phyloP scores from a whole-genome alignment of 1,140 invertebrate species.

The Coenobita brevimanus region DNA sequence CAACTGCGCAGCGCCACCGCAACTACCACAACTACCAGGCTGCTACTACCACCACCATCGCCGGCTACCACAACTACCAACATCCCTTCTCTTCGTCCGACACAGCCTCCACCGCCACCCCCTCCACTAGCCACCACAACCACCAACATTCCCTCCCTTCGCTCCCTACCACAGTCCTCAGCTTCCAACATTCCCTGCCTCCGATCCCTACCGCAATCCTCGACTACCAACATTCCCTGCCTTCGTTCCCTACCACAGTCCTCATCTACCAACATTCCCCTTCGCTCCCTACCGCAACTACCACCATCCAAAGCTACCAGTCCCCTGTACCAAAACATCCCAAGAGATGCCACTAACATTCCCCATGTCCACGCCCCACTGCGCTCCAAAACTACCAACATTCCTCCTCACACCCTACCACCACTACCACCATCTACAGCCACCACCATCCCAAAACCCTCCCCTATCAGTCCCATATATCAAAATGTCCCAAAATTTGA shows the following conservation, averaged over 20 bases:
- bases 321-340: too few relatives aligned
- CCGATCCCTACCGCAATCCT: not conserved
- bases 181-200: conserved; percentile 9
- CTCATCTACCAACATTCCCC: too few relatives aligned
- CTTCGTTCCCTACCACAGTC: too few relatives aligned
- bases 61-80: conserved; percentile 10
- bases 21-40: not conserved
- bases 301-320: too few relatives aligned
- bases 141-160: not conserved
- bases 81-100: not conserved
- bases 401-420: not conserved
- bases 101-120: not conserved
- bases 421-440: not conserved
- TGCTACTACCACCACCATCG: not conserved
- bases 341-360: too few relatives aligned
- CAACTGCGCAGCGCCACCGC: conserved; percentile 41
- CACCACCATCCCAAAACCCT: not conserved
- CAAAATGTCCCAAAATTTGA: not conserved
- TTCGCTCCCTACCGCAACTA: too few relatives aligned
- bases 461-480: too few relatives aligned
- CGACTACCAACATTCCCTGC: not conserved
- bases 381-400: too few relatives aligned
- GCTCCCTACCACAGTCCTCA: not conserved
- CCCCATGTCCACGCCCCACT: too few relatives aligned
- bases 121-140: not conserved